Base-by-base conservation (phyloP, 1,140 invertebrate species). In the Monomorium pharaonis region DNA sequence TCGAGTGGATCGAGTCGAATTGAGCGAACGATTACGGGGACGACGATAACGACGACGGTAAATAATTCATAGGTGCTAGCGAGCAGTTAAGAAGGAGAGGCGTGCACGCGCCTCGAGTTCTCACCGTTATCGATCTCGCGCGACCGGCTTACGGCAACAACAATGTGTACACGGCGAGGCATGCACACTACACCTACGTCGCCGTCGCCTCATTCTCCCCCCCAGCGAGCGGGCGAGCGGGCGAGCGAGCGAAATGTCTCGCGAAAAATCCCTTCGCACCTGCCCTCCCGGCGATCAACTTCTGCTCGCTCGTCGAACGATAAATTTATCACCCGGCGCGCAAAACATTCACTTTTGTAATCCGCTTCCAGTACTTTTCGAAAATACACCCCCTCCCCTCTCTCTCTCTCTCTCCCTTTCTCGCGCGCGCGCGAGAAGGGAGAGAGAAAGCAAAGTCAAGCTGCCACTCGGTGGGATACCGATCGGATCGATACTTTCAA, bases 81-180 rank as follows among this genome's bases (percentile, higher is more conserved):
- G 51, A 72, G 75, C 37, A 47, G 51, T 72, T 81, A 51, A 70
- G n/a, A n/a, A n/a, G n/a, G 33, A 72, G 51, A 74, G 51, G 51
- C 65, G 44, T 80, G 76, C 42, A 67, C 62, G 62, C 62, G 65
- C 49, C 51, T 72, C 65, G 65, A 47, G 78, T 70, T 83, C 67
- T 83, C 67, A 33, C 51, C 18, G 78, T 74, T 74, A 83, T 83
- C 78, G 78, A 83, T 83, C 51, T 81, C 63, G 51, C n/a, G n/a
- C 78, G 54, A 74, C 67, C 67, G 54, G 78, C 67, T 83, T 58
- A 30, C 24, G 16, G 37, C 49, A 83, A 83, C 33, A 58, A 37
- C 7, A n/a, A 7, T 44, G 44, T 74, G 47, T 77, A 27, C 56
- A 30, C 56, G 18, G 33, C 49, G n/a, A 42, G 44, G 24, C 65